Percentiles rank a stretch among this genome's conserved stretches.
These are phyloP conservation scores for Bufo bufo DNA, from an alignment of 2,113 vertebrate genomes.

Conservation along the genomic window DNA sequence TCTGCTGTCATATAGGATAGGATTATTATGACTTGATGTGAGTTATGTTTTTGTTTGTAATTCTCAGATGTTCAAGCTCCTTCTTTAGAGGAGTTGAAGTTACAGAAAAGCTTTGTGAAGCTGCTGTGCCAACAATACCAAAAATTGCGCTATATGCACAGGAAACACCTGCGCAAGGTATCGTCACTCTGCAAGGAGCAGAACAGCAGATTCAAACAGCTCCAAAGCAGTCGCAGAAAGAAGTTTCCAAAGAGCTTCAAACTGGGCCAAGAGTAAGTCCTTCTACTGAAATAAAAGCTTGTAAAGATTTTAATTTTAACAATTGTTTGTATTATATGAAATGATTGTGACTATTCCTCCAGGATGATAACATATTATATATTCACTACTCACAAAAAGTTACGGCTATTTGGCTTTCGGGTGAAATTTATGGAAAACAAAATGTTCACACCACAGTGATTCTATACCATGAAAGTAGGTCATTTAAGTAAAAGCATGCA, in stretches of 20 bases:
- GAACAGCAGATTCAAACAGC: slow-evolving; percentile 68
- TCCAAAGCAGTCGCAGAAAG: slow-evolving; percentile 71
- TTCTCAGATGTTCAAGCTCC: slow-evolving; percentile 71
- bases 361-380: neutral
- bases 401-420: too few relatives aligned
- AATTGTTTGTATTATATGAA: neutral
- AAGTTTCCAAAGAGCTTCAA: slow-evolving; percentile 59
- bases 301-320: too few relatives aligned
- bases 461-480: too few relatives aligned
- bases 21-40: too few relatives aligned
- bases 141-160: slow-evolving; percentile 81
- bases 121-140: slow-evolving; percentile 80
- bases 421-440: too few relatives aligned
- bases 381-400: too few relatives aligned
- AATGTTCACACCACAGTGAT: too few relatives aligned
- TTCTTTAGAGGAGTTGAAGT: slow-evolving; percentile 75
- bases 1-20: neutral
- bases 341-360: neutral
- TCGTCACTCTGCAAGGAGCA: slow-evolving; percentile 79
- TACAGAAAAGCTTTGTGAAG: slow-evolving; percentile 79
- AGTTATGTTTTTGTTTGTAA: neutral
- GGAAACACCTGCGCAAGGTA: slow-evolving; percentile 83
- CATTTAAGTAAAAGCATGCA: too few relatives aligned
- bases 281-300: neutral
- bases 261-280: slow-evolving; percentile 38